Evolutionary conservation across 2,797 vertebrate genomes (phyloP).

Genomic region (Centropyge bicolor): DNA sequence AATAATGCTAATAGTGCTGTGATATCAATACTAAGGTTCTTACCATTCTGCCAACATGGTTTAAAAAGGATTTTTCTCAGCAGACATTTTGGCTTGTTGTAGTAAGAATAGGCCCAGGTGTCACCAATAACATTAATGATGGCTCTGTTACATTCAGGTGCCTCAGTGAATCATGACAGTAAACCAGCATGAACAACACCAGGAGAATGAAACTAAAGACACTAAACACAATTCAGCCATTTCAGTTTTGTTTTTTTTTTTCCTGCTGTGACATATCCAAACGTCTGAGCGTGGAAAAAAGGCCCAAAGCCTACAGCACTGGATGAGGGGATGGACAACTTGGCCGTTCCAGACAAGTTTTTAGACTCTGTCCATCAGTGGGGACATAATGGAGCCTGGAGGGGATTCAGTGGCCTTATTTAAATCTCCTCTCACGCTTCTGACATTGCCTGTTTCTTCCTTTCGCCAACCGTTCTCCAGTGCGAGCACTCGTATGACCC

Average conservation of each 20-base stretch:
- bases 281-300: background rate
- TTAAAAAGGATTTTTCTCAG: background rate
- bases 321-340: background rate
- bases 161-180: background rate
- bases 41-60: background rate
- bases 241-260: slow-evolving; percentile 4
- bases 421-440: slow-evolving; percentile 12
- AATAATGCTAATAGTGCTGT: no score
- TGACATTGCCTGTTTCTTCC: slow-evolving; percentile 5
- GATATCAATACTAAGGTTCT: background rate
- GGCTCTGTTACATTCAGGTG: background rate
- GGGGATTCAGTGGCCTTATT: slow-evolving; percentile 33
- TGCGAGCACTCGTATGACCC: slow-evolving; percentile 25
- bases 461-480: slow-evolving; percentile 13
- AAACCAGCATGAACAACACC: background rate
- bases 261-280: background rate
- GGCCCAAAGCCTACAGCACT: background rate
- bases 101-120: background rate
- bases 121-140: background rate
- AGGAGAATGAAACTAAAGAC: background rate
- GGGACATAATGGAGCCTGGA: background rate
- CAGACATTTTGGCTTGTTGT: background rate
- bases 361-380: background rate
- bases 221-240: background rate
- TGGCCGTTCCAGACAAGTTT: background rate